Conservation (phyloP, 2,113 vertebrate genomes). For the Chiloscyllium plagiosum region DNA sequence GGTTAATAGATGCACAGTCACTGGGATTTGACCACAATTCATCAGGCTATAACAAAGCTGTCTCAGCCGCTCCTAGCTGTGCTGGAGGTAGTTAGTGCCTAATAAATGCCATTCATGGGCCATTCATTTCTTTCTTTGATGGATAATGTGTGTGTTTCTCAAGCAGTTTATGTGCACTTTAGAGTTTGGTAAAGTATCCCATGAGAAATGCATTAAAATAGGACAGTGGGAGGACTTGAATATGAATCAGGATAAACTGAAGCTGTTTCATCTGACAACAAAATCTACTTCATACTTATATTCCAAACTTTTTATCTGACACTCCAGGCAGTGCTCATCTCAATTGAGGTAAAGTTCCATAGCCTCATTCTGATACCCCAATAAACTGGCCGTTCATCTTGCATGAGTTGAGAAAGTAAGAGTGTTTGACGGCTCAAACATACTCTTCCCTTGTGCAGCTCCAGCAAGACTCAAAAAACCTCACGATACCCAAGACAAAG, state of each 20-base stretch:
- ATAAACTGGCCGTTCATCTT: neutral
- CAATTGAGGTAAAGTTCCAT: neutral
- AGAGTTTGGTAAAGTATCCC: constrained; percentile 16
- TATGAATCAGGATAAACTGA: constrained; percentile 9
- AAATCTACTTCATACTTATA: neutral
- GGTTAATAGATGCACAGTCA: constrained; percentile 34
- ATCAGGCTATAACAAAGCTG: constrained; percentile 29
- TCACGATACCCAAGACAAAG: neutral
- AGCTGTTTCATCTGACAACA: neutral
- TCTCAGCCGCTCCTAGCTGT: neutral
- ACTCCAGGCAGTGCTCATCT: neutral
- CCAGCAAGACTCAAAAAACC: neutral
- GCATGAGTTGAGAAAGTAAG: neutral
- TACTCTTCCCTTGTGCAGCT: neutral
- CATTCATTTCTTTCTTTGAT: neutral
- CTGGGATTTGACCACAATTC: constrained; percentile 19
- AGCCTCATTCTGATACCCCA: neutral
- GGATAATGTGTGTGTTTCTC: neutral
- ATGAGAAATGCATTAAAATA: neutral
- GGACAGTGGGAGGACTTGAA: neutral
- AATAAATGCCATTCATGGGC: constrained; percentile 7
- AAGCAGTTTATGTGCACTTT: neutral
- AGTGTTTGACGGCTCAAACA: neutral
- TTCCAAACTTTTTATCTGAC: neutral
- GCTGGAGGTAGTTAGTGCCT: neutral